Conservation (phyloP, 1,140 invertebrate genomes). For the Megalonaias nervosa region DNA sequence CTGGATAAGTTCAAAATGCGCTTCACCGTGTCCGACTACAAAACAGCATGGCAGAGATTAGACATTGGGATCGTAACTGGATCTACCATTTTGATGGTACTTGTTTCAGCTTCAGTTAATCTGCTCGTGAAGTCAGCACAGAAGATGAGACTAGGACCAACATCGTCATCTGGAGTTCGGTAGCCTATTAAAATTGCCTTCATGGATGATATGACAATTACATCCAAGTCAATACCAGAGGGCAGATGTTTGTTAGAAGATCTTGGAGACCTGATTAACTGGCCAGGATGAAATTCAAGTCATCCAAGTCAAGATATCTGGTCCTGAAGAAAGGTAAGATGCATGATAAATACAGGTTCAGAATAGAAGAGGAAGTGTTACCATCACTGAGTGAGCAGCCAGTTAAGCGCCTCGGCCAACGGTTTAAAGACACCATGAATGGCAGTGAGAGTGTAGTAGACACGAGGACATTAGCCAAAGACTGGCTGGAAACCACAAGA, state of each 20-base stretch:
- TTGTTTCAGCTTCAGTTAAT: conserved; percentile 10
- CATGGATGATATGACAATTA: conserved; percentile 34
- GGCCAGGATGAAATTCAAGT: conserved; percentile 26
- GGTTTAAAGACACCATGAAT: conserved; percentile 12
- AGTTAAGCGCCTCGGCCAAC: conserved; percentile 26
- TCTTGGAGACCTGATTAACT: background rate
- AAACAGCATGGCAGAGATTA: conserved; percentile 30
- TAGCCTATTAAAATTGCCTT: conserved; percentile 27
- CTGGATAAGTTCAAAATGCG: conserved; percentile 18
- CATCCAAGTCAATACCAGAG: conserved; percentile 25
- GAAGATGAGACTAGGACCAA: conserved; percentile 20
- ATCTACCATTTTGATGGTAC: conserved; percentile 25
- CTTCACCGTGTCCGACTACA: conserved; percentile 24
- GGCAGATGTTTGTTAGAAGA: conserved; percentile 22
- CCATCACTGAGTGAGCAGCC: conserved; percentile 13
- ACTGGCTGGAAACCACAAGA: conserved; percentile 29
- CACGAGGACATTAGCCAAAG: background rate
- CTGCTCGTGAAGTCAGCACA: conserved; percentile 16
- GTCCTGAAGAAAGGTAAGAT: conserved; percentile 37
- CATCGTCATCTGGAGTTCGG: conserved; percentile 2
- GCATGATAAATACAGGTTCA: conserved; percentile 7
- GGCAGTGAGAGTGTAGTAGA: conserved; percentile 16
- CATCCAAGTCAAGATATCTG: conserved; percentile 24
- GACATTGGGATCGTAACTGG: conserved; percentile 24
- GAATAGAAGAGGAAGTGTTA: conserved; percentile 1